These are phyloP conservation scores for Borostomias antarcticus DNA, from an alignment of 2,797 vertebrate genomes.

Conservation along the genomic window DNA sequence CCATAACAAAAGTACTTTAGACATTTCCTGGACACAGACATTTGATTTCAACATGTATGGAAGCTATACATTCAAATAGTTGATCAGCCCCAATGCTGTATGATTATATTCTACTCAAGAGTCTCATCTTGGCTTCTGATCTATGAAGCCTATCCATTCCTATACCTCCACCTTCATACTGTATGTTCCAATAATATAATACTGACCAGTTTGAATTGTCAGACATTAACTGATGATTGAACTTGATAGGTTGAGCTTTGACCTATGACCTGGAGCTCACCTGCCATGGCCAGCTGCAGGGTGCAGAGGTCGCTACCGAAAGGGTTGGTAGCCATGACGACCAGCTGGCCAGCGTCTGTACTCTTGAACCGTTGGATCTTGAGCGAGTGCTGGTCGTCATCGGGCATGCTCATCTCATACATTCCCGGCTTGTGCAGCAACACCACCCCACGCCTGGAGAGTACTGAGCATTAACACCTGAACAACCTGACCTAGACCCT, in stretches of 20 bases:
- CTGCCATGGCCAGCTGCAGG: slow-evolving; percentile 82
- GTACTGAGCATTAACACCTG: background rate
- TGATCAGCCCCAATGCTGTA: too few species aligned
- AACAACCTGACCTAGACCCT: background rate
- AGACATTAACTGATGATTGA: background rate
- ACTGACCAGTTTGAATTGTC: background rate
- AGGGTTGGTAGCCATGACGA: slow-evolving; percentile 87
- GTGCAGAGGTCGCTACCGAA: slow-evolving; percentile 88
- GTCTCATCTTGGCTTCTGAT: too few species aligned
- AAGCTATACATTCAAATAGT: too few species aligned
- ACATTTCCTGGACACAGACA: too few species aligned
- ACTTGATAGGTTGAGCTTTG: background rate
- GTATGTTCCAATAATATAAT: too few species aligned
- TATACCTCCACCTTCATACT: too few species aligned
- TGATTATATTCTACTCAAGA: too few species aligned
- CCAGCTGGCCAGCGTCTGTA: slow-evolving; percentile 79
- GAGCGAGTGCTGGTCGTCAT: slow-evolving; percentile 89
- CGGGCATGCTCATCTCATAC: slow-evolving; percentile 87
- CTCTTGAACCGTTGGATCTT: slow-evolving; percentile 75
- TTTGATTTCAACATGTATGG: too few species aligned
- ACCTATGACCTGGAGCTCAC: slow-evolving; percentile 60
- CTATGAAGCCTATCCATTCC: too few species aligned
- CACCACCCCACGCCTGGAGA: slow-evolving; percentile 76
- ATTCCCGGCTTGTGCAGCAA: slow-evolving; percentile 73
- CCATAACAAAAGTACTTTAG: too few species aligned